Evolutionary conservation across 2,888 invertebrate genomes (phyloP).

Genomic region (Odontocolon sp.): DNA sequence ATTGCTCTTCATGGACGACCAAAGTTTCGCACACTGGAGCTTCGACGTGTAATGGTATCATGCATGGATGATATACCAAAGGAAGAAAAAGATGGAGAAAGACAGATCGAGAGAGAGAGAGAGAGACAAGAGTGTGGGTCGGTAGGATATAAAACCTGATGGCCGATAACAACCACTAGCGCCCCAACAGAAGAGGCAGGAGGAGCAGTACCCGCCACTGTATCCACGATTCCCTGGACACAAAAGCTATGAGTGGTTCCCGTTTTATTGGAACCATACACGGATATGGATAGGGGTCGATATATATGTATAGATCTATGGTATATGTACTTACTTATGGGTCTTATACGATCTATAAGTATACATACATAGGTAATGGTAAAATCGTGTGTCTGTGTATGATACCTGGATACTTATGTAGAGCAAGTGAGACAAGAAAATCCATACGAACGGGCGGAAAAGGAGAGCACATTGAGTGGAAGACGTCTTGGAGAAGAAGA

Average conservation of each 20-base stretch:
- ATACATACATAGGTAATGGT: constrained; percentile 3
- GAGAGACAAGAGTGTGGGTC: constrained; percentile 31
- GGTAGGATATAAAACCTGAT: constrained; percentile 80
- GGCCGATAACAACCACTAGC: constrained; percentile 81
- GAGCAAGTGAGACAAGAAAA: constrained; percentile 51
- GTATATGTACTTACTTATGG: constrained; percentile 3
- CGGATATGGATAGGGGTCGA: constrained; percentile 74
- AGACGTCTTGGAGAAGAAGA: constrained; percentile 34
- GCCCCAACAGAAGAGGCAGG: constrained; percentile 53
- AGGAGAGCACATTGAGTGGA: constrained; percentile 10
- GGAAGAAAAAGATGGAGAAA: background rate
- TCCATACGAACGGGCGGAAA: background rate
- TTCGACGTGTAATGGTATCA: background rate
- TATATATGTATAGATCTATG: constrained; percentile 17
- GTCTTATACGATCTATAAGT: background rate
- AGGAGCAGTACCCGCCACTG: constrained; percentile 66
- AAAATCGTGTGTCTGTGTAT: too few species aligned
- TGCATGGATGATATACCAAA: background rate
- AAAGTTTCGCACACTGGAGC: constrained; percentile 14
- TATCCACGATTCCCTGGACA: constrained; percentile 70
- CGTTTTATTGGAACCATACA: constrained; percentile 81
- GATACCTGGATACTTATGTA: constrained; percentile 31
- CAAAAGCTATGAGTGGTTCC: constrained; percentile 80
- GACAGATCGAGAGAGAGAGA: constrained; percentile 10
- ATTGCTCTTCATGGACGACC: constrained; percentile 1